Conservation (phyloP, 2,888 invertebrate genomes). For the Dasysyrphus tricinctus region DNA sequence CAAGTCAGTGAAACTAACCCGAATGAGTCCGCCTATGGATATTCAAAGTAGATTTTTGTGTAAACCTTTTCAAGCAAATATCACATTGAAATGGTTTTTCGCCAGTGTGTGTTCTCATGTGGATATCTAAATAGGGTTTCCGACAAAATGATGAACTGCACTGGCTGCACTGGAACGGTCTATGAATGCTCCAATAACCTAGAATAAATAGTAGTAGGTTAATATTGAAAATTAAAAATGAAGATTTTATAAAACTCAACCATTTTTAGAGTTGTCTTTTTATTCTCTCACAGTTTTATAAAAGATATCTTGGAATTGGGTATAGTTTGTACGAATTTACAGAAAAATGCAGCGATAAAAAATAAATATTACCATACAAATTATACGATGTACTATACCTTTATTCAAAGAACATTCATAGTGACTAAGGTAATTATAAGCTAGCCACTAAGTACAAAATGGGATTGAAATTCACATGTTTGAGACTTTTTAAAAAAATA, state of each 20-base stretch:
- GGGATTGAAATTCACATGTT: neutral
- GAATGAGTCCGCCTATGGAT: slow-evolving; percentile 89
- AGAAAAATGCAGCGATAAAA: neutral
- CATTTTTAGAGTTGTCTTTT: neutral
- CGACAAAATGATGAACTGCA: slow-evolving; percentile 87
- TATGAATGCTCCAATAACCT: slow-evolving; percentile 81
- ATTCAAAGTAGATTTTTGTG: slow-evolving; percentile 89
- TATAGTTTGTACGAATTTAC: neutral
- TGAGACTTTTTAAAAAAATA: neutral
- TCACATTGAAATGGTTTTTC: slow-evolving; percentile 86
- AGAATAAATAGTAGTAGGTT: slow-evolving; percentile 78
- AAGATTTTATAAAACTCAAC: slow-evolving; percentile 54
- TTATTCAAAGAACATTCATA: neutral
- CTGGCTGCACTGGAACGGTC: slow-evolving; percentile 86
- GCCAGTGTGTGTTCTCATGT: slow-evolving; percentile 90
- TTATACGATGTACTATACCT: neutral
- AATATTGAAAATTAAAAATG: slow-evolving; percentile 64
- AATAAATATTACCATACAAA: neutral
- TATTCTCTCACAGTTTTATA: neutral
- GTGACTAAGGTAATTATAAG: too few species aligned
- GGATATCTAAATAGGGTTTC: slow-evolving; percentile 92
- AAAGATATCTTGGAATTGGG: slow-evolving; percentile 1
- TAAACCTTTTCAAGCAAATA: slow-evolving; percentile 88
- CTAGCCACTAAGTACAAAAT: neutral
- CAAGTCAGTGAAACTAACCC: slow-evolving; percentile 83